phyloP scores from a whole-genome alignment of 2,113 vertebrate genomes.

The Sphyrna mokarran region DNA sequence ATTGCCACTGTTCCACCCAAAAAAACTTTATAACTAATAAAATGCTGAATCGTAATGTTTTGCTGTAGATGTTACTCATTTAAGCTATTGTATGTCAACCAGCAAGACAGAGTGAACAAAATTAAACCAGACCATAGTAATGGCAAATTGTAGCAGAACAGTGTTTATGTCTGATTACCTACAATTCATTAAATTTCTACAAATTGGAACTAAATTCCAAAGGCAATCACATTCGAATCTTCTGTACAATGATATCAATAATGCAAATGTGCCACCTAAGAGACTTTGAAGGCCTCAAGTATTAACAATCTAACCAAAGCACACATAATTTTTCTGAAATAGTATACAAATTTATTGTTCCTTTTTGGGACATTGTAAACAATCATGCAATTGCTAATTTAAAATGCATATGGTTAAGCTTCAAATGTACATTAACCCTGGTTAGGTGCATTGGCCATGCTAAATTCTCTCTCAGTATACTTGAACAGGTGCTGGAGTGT shows the following conservation, averaged over 20 bases:
- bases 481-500: too few relatives aligned
- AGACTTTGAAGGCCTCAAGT: background rate
- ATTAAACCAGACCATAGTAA: background rate
- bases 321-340: background rate
- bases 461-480: too few relatives aligned
- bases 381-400: background rate
- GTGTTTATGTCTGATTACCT: background rate
- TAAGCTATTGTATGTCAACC: background rate
- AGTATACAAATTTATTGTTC: background rate
- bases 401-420: background rate
- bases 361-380: background rate
- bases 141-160: background rate
- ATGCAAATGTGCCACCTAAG: background rate
- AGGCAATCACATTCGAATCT: background rate
- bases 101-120: background rate
- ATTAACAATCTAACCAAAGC: background rate
- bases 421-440: background rate
- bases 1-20: conserved; percentile 24
- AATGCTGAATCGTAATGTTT: background rate
- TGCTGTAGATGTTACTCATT: background rate
- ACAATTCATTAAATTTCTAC: background rate
- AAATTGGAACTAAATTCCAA: background rate
- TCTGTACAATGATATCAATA: background rate
- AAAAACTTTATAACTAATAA: background rate
- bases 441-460: too few relatives aligned